Conservation (phyloP, 2,113 vertebrate genomes). For the Stomatorhinus ivindoensis region DNA sequence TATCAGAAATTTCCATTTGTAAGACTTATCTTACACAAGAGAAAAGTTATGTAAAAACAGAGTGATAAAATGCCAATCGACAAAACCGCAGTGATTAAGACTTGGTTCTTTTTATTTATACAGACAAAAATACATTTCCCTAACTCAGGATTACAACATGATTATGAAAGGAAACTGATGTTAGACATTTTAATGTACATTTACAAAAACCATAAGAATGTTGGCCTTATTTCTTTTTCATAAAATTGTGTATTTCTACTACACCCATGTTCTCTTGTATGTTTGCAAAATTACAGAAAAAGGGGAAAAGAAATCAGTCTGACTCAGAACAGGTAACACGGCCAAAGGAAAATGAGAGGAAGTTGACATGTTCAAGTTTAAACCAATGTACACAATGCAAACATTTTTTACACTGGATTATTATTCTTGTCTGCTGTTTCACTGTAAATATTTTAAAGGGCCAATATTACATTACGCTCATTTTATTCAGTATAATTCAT, state of each 20-base stretch:
- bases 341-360: not conserved
- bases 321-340: not conserved
- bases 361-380: not conserved
- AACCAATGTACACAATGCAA: not conserved
- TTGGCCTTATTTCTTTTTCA: not conserved
- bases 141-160: not conserved
- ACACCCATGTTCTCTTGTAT: not conserved
- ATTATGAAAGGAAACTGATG: not conserved
- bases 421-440: not conserved
- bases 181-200: not conserved
- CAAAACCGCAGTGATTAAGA: not conserved
- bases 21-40: not conserved
- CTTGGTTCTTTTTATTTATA: not conserved
- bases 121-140: not conserved
- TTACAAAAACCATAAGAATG: not conserved
- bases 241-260: not conserved
- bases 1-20: not conserved
- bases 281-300: not conserved
- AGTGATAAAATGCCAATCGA: not conserved
- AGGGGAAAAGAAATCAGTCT: not conserved
- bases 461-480: not conserved
- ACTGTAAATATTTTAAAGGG: not conserved
- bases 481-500: not conserved
- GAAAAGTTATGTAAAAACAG: not conserved
- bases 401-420: not conserved